Percentiles rank a stretch among this genome's conserved stretches.
Evolutionary conservation across 2,113 vertebrate species (phyloP).

Genomic region (Calidris pygmaea): DNA sequence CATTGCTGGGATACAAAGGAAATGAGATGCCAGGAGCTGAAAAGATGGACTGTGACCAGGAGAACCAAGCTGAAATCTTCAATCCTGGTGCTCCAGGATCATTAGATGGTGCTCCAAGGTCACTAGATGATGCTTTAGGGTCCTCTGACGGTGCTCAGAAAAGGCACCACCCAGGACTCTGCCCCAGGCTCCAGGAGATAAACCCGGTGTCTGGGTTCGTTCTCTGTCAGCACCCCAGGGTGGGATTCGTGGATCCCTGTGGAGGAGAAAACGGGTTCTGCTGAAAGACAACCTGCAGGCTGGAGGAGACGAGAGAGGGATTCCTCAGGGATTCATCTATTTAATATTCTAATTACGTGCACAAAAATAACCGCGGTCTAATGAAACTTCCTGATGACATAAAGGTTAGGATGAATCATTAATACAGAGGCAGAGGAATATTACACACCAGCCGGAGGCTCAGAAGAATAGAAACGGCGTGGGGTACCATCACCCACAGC

Average conservation of each 20-base stretch:
- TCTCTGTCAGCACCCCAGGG: not conserved
- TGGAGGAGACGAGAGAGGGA: not conserved
- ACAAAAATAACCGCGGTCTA: conserved; percentile 19
- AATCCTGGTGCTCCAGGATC: not conserved
- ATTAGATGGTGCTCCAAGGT: too few species aligned
- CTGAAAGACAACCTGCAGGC: not conserved
- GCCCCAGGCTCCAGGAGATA: not conserved
- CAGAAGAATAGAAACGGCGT: not conserved
- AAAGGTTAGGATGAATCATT: conserved; percentile 39
- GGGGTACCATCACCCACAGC: not conserved
- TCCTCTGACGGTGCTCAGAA: accelerated
- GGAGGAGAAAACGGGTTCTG: not conserved
- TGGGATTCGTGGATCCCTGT: not conserved
- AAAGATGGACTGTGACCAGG: accelerated
- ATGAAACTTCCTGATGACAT: conserved; percentile 55
- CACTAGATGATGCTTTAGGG: not conserved
- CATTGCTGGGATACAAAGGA: not conserved
- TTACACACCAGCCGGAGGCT: not conserved
- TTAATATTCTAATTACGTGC: not conserved
- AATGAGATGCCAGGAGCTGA: not conserved
- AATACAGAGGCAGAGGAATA: not conserved
- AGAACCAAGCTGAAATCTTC: not conserved
- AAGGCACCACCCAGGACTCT: not conserved
- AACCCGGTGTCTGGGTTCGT: not conserved
- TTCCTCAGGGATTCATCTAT: conserved; percentile 4